Evolutionary conservation across 2,797 vertebrate species (phyloP).

Genomic region (Sebastiscus tertius): DNA sequence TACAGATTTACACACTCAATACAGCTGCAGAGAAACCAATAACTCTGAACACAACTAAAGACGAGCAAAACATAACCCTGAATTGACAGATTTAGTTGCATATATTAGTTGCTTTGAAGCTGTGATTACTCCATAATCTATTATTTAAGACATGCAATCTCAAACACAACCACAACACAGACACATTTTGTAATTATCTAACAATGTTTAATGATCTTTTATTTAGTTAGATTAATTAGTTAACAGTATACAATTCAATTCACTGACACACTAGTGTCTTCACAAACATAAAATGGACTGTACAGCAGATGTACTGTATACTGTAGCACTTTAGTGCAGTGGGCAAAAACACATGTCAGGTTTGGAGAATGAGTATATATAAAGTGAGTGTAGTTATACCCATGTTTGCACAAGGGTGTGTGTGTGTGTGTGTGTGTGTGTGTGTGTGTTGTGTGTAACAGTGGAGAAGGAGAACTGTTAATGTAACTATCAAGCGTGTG

Average conservation of each 20-base stretch:
- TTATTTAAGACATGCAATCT: constrained; percentile 2
- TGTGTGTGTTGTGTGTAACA: constrained; percentile 38
- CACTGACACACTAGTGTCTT: constrained; percentile 86
- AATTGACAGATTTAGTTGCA: background rate
- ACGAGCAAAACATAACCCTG: background rate
- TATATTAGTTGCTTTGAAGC: background rate
- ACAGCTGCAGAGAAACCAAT: background rate
- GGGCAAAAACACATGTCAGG: constrained; percentile 78
- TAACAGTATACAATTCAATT: constrained; percentile 88
- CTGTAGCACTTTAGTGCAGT: constrained; percentile 75
- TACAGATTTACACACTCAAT: background rate
- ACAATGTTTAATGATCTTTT: constrained; percentile 85
- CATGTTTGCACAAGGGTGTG: constrained; percentile 58
- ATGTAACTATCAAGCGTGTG: constrained; percentile 58
- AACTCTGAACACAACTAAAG: background rate
- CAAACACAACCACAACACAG: constrained; percentile 55
- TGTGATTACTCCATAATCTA: background rate
- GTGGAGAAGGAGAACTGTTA: constrained; percentile 60
- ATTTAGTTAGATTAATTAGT: constrained; percentile 85
- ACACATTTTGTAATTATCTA: constrained; percentile 76
- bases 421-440: constrained; percentile 27
- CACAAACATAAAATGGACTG: constrained; percentile 87
- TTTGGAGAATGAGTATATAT: constrained; percentile 73
- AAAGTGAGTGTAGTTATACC: constrained; percentile 68
- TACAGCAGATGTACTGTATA: constrained; percentile 81